Evolutionary conservation across 2,888 invertebrate genomes (phyloP), one percentile per base, ranked within the genome.

Genomic region (Oligia latruncula): DNA sequence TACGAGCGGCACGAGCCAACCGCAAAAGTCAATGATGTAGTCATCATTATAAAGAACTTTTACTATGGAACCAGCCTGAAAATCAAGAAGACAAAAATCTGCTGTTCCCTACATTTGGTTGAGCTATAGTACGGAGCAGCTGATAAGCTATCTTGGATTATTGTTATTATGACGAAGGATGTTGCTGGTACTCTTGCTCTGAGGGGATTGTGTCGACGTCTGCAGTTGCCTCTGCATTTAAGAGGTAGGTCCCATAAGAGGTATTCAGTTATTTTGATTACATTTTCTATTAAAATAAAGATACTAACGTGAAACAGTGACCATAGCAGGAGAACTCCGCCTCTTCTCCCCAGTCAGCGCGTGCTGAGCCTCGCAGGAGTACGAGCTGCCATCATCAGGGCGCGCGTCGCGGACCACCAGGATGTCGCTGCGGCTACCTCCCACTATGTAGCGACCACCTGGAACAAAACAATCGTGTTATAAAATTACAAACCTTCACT

Each of bases 301-400:
- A 20, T 68, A 92, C 94, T 91, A 92, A 98, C 98, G 98, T 94
- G 98, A 98, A 52, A 98, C 97, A 82, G 98, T 97, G 73, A 98
- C 94, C 90, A 97, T 97, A 11, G 98, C 97, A 0, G 98, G 96
- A 58, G 98, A 97, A 90, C 98, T 98, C 85, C 98, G 97, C 89
- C 98, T 97, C 88, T 98, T 97, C 89, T 98, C 98, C 0, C 98
- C 98, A 0, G 98, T 99, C 77, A 99, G 96, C 0, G 98, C 97
- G 93, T 99, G 98, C 80, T 98, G 97, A 0, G 98, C 98, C 88
- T 98, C 97, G 91, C 99, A 99, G 65, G 98, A 97, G 93, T 98
- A 99, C 72, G 97, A 97, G 52, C 98, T 97, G 64, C 97, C 97
- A 92, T 99, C 99, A 86, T 98, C 98, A 1, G 97, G 95, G 60